Conservation (phyloP, 2,797 vertebrate genomes). For the Cynodonichthys magdalenae region DNA sequence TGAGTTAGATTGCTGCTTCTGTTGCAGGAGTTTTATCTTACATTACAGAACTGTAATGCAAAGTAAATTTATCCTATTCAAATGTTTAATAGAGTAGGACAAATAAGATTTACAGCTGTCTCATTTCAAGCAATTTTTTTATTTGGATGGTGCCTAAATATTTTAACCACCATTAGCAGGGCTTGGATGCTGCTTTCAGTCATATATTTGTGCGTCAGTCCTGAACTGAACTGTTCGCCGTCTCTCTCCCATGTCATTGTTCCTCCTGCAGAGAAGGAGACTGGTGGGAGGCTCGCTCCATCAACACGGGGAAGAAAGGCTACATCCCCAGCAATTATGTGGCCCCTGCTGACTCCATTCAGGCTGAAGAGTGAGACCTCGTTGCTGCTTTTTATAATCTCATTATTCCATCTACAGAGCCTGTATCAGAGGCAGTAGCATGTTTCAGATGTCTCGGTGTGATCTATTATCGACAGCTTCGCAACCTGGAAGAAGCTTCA, state of each 20-base stretch:
- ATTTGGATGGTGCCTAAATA: slow-evolving; percentile 8
- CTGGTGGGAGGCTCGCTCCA: slow-evolving; percentile 98
- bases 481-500: neutral
- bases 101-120: too few relatives aligned
- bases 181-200: slow-evolving; percentile 14
- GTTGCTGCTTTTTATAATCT: slow-evolving; percentile 30
- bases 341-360: slow-evolving; percentile 96
- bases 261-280: slow-evolving; percentile 88
- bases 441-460: slow-evolving; percentile 12
- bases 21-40: slow-evolving; percentile 16
- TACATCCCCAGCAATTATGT: slow-evolving; percentile 98
- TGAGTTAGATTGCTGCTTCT: slow-evolving; percentile 29
- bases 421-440: slow-evolving; percentile 3
- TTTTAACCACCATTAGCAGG: neutral
- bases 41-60: slow-evolving; percentile 38
- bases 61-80: slow-evolving; percentile 34
- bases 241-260: slow-evolving; percentile 29
- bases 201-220: slow-evolving; percentile 1
- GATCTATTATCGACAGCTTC: slow-evolving; percentile 1
- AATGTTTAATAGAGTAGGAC: neutral
- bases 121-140: neutral
- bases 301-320: slow-evolving; percentile 93
- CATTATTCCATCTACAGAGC: slow-evolving; percentile 26
- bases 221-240: slow-evolving; percentile 15
- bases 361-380: slow-evolving; percentile 93